phyloP scores from a whole-genome alignment of 2,113 vertebrate genomes.

The Excalfactoria chinensis region DNA sequence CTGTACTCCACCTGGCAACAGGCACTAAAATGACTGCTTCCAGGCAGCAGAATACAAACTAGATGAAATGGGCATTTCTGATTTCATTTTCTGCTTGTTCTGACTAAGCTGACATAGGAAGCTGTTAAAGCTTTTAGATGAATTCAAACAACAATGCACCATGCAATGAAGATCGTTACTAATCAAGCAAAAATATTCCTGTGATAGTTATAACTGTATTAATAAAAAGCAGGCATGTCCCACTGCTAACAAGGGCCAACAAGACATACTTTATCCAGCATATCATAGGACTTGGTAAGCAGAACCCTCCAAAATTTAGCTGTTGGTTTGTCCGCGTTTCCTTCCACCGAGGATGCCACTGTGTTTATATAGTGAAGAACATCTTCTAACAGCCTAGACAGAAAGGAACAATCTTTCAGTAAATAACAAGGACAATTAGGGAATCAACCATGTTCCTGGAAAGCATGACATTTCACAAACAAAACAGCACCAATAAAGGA shows the following conservation, averaged over 20 bases:
- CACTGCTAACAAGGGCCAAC: background rate
- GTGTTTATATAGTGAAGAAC: slow-evolving; percentile 87
- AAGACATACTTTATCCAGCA: slow-evolving; percentile 89
- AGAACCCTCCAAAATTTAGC: slow-evolving; percentile 96
- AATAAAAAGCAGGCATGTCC: background rate
- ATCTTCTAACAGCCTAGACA: slow-evolving; percentile 87
- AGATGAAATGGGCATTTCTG: background rate
- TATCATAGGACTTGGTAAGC: slow-evolving; percentile 91
- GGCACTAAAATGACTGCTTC: background rate
- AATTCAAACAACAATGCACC: background rate
- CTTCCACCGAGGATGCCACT: slow-evolving; percentile 88
- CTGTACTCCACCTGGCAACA: background rate
- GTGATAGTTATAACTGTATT: background rate
- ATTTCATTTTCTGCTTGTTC: background rate
- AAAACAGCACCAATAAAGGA: background rate
- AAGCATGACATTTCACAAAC: background rate
- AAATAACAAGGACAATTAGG: background rate
- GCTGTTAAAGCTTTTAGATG: background rate
- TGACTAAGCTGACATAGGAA: background rate
- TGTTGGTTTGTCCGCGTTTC: slow-evolving; percentile 85
- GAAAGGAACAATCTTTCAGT: background rate
- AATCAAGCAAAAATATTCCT: background rate
- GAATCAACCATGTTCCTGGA: background rate
- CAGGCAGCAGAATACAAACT: background rate
- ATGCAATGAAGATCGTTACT: background rate